Evolutionary conservation across 2,888 invertebrate species (phyloP).

Genomic region (Epirrhoe alternata): DNA sequence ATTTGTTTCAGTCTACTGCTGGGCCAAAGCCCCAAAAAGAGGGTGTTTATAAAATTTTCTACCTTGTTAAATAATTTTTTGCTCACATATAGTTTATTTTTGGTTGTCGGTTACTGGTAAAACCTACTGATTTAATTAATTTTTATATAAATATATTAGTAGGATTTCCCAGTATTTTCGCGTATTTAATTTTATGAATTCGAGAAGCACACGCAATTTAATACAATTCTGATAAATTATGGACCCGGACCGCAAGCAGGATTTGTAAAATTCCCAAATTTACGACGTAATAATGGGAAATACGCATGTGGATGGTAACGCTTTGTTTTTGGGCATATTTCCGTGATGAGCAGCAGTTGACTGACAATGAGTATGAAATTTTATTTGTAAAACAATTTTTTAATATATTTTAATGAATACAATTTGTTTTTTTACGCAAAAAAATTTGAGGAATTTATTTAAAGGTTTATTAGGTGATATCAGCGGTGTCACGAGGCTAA

Average conservation of each 20-base stretch:
- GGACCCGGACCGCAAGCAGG: conserved; percentile 3
- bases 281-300: conserved; percentile 9
- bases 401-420: too few species aligned
- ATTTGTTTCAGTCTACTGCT: too few species aligned
- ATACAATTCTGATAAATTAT: conserved; percentile 13
- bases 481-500: too few species aligned
- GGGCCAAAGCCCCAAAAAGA: too few species aligned
- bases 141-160: neutral
- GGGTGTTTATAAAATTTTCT: too few species aligned
- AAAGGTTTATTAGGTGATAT: too few species aligned
- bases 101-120: too few species aligned
- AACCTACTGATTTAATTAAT: too few species aligned
- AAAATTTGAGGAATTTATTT: too few species aligned
- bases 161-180: neutral
- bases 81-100: too few species aligned
- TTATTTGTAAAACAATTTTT: neutral
- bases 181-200: conserved; percentile 7
- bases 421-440: too few species aligned
- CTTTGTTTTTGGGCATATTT: conserved; percentile 15
- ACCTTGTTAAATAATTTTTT: too few species aligned
- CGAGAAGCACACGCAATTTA: neutral
- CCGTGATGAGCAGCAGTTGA: neutral
- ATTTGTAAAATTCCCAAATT: conserved; percentile 13
- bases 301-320: neutral
- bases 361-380: neutral